Evolutionary conservation across 2,797 vertebrate species (phyloP).

Genomic region (Platalea minor): DNA sequence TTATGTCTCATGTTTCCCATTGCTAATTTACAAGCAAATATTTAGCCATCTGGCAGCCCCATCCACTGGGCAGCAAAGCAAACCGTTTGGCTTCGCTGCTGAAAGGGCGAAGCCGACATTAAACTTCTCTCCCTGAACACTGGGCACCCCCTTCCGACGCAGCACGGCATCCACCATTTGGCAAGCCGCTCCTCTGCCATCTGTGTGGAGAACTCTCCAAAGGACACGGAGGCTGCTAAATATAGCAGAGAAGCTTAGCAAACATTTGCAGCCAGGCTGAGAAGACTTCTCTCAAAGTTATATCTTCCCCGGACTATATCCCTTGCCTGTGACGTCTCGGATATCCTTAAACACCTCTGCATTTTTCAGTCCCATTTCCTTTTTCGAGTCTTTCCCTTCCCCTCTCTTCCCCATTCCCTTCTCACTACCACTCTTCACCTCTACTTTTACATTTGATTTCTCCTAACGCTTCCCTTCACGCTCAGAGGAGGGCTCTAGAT

Average conservation of each 20-base stretch:
- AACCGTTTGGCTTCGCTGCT: background rate
- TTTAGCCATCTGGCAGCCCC: slow-evolving; percentile 51
- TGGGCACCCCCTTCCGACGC: background rate
- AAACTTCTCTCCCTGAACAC: background rate
- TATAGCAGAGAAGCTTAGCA: slow-evolving; percentile 28
- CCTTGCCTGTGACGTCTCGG: background rate
- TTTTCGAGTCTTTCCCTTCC: slow-evolving; percentile 1
- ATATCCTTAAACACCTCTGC: background rate
- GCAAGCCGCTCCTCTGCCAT: background rate
- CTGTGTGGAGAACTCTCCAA: slow-evolving; percentile 46
- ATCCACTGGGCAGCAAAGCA: background rate
- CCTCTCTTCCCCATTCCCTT: background rate
- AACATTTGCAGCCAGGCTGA: slow-evolving; percentile 29
- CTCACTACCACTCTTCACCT: slow-evolving; percentile 18
- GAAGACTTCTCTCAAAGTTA: slow-evolving; percentile 24
- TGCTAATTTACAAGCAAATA: slow-evolving; percentile 45
- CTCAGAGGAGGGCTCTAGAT: background rate
- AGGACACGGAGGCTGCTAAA: slow-evolving; percentile 31
- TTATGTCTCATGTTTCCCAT: background rate
- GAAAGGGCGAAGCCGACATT: background rate
- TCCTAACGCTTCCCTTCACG: background rate
- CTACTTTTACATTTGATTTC: slow-evolving; percentile 2
- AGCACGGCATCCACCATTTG: background rate
- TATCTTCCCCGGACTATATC: background rate
- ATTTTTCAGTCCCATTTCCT: background rate